These are phyloP conservation scores for Montipora efflorescens DNA, from an alignment of 64 coral and sea anemone genomes.

Conservation along the genomic window DNA sequence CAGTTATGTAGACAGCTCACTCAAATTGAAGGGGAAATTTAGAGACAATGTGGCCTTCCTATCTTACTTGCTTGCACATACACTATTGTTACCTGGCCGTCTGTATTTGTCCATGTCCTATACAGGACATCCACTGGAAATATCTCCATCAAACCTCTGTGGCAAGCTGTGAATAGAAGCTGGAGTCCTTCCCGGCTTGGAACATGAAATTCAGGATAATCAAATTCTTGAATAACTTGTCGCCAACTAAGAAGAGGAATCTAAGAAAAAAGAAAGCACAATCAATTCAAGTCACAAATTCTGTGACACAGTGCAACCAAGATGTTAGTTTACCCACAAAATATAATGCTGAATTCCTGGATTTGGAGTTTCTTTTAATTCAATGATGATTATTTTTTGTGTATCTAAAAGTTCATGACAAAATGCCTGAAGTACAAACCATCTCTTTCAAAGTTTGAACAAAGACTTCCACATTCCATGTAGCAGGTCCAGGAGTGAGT, in stretches of 20 bases:
- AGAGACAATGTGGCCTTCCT: too few species aligned
- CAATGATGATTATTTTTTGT: background rate
- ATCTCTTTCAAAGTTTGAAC: constrained; percentile 87
- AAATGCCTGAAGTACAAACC: constrained; percentile 44
- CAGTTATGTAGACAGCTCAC: too few species aligned
- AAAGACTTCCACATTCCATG: constrained; percentile 97
- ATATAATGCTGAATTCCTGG: too few species aligned
- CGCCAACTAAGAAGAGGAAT: constrained; percentile 81
- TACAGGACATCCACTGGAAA: constrained; percentile 92
- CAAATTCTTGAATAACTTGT: constrained; percentile 86
- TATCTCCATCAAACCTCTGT: constrained; percentile 79
- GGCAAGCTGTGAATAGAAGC: constrained; percentile 76
- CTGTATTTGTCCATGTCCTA: constrained; percentile 90
- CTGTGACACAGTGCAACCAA: background rate
- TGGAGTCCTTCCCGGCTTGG: constrained; percentile 79
- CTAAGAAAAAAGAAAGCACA: constrained; percentile 26
- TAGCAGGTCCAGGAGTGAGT: constrained; percentile 54
- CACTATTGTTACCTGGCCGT: constrained; percentile 77
- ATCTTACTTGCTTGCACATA: background rate
- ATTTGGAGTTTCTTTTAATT: background rate
- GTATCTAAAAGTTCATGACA: background rate
- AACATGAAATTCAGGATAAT: constrained; percentile 91
- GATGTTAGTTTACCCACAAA: background rate
- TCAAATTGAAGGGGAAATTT: too few species aligned
- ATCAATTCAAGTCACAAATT: background rate